Conservation (phyloP, 2,113 vertebrate species). For the Coptodon rendalli region DNA sequence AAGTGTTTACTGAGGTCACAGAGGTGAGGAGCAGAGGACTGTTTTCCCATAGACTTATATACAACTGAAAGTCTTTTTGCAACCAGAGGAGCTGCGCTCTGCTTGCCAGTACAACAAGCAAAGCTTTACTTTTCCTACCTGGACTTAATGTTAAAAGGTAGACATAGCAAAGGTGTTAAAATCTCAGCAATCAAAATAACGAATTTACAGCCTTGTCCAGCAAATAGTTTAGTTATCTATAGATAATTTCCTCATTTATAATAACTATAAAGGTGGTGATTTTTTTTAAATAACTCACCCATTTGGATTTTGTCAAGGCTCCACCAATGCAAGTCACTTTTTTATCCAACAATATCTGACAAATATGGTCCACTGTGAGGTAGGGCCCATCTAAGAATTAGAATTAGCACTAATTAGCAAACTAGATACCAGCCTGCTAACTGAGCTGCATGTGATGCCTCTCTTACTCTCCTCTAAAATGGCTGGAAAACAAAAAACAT, state of each 20-base stretch:
- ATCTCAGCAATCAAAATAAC: background rate
- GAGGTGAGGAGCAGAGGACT: background rate
- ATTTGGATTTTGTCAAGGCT: rapidly evolving
- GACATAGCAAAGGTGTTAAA: background rate
- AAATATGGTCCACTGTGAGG: background rate
- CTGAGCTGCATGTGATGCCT: background rate
- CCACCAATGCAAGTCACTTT: background rate
- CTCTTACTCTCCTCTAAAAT: background rate
- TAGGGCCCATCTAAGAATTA: background rate
- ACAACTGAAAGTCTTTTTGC: background rate
- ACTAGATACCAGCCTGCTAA: background rate
- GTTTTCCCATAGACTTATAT: background rate
- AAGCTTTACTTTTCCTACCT: background rate
- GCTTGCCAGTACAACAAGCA: background rate
- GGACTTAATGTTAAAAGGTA: background rate
- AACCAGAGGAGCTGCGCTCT: background rate
- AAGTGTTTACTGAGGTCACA: background rate
- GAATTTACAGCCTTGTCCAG: background rate
- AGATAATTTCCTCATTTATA: background rate
- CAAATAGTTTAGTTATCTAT: background rate
- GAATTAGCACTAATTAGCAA: background rate
- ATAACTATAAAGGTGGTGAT: background rate
- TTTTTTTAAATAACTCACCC: background rate
- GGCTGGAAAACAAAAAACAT: background rate
- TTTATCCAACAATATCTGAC: background rate